Evolutionary conservation across 2,797 vertebrate genomes (phyloP).

Genomic region (Lycodopsis pacificus): DNA sequence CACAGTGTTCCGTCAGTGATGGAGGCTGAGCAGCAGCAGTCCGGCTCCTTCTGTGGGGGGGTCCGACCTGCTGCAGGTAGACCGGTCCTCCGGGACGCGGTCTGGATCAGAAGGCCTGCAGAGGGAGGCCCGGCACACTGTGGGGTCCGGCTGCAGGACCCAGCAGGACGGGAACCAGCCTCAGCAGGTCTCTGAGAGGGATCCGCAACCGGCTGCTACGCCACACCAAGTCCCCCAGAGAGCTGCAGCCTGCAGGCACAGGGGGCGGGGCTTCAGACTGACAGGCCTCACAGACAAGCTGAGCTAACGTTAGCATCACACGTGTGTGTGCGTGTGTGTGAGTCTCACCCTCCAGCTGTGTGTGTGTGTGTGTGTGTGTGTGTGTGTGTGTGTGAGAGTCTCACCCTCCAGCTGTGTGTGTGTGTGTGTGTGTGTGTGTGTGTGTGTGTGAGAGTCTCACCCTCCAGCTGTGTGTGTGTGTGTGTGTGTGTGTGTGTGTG

Average conservation of each 20-base stretch:
- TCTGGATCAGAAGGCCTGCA: constrained; percentile 48
- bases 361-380: no score
- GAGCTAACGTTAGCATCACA: no score
- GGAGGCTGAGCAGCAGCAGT: constrained; percentile 19
- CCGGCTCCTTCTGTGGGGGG: constrained; percentile 1
- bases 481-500: no score
- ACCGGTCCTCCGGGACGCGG: no score
- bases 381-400: no score
- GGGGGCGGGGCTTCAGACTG: neutral
- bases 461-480: no score
- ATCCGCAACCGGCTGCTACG: constrained; percentile 88
- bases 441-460: no score
- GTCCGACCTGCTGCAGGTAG: constrained; percentile 12
- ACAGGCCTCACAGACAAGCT: neutral
- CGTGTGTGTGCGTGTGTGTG: no score
- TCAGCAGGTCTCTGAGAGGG: constrained; percentile 90
- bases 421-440: no score
- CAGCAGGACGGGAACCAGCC: constrained; percentile 89
- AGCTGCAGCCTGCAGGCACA: constrained; percentile 84
- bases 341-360: no score
- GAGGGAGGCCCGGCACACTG: constrained; percentile 43
- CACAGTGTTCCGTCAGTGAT: constrained; percentile 29
- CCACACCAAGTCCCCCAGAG: constrained; percentile 89
- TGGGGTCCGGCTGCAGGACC: constrained; percentile 34
- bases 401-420: no score